phyloP scores from a whole-genome alignment of 2,797 vertebrate genomes.

The Numenius phaeopus region DNA sequence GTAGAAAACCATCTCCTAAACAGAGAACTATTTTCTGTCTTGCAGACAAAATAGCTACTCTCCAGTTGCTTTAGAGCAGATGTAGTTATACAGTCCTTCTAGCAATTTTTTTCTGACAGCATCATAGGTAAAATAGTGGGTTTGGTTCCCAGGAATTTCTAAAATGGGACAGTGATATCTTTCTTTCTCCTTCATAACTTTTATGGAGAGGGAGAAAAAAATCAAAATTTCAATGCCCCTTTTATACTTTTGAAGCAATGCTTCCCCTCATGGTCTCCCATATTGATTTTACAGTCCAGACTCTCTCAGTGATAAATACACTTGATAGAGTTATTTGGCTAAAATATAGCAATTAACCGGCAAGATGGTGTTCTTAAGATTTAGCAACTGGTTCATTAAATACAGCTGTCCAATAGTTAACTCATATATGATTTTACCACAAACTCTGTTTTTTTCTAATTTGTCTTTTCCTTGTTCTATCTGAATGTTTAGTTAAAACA shows the following conservation, averaged over 20 bases:
- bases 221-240: background rate
- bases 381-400: background rate
- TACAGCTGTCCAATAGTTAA: background rate
- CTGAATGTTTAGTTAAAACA: background rate
- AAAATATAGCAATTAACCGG: constrained; percentile 3
- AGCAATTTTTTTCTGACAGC: background rate
- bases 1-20: background rate
- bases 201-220: background rate
- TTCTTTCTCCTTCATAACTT: background rate
- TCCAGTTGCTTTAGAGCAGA: background rate
- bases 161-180: background rate
- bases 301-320: background rate
- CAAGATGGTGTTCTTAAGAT: background rate
- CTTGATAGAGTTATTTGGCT: background rate
- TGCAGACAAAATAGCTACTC: background rate
- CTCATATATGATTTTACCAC: background rate
- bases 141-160: background rate
- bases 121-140: background rate
- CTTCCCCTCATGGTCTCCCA: background rate
- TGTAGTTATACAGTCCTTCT: background rate
- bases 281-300: background rate
- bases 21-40: background rate
- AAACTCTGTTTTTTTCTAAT: background rate
- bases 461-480: background rate
- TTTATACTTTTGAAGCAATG: background rate